Base-by-base conservation (phyloP, 2,888 invertebrate genomes). In the Protodeltote pygarga region DNA sequence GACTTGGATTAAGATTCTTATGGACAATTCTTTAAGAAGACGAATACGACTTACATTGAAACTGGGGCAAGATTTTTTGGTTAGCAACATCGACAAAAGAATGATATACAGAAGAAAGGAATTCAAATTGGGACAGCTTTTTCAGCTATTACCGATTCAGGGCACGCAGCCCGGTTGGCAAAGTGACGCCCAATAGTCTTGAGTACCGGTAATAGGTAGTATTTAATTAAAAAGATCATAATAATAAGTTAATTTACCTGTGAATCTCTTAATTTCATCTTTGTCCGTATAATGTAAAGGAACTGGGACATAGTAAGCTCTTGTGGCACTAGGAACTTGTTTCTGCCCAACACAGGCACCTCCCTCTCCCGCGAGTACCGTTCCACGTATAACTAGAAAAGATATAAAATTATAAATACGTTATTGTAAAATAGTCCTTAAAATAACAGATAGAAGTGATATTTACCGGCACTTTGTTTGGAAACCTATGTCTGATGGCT, bases 271-370 rank as follows among this genome's bases (percentile, higher is more conserved):
- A 92, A 69, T 80, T 92, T 92, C 85, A 93, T 88, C 64, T 92
- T 92, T 5, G 87, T 84, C 52, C 91, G 73, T 48, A 97, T 96
- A 45, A 97, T 96, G 66, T 95, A 95, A 17, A 96, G 93, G 74
- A 97, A 96, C 89, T 97, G 97, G 40, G 97, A 96, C 94, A 97
- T 96, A 0, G 97, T 95, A 6, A 97, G 93, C 79, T 97, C 97
- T 87, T 97, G 96, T 1, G 97, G 97, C 11, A 97, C 97, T 51
- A 97, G 89, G 87, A 96, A 97, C 82, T 97, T 97, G 14, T 95
- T 95, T 83, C 97, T 96, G 73, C 95, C 96, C 75, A 97, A 77
- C 6, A 93, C 83, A 3, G 97, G 97, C 37, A 97, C 92, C 55
- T 94, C 93, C 32, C 93, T 93, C 79, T 97, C 97, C 74, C 95